Evolutionary conservation across 2,797 vertebrate genomes (phyloP).

Genomic region (Sebastes hubbsi): DNA sequence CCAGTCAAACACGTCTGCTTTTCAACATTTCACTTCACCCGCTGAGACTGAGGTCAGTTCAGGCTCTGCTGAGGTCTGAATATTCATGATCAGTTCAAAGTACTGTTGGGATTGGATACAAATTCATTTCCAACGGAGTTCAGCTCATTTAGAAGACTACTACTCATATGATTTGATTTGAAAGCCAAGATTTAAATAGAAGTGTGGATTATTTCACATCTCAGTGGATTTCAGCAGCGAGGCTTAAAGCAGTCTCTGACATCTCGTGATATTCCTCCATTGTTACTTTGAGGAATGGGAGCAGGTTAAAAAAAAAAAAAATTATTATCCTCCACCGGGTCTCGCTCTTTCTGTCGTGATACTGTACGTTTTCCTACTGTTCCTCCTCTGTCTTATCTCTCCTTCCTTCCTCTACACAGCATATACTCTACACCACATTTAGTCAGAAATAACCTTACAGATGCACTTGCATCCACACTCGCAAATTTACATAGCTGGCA

Average conservation of each 20-base stretch:
- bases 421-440: constrained; percentile 8
- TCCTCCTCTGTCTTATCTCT: constrained; percentile 8
- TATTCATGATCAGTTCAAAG: constrained; percentile 54
- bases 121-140: neutral
- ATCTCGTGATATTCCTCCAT: constrained; percentile 18
- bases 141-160: constrained; percentile 26
- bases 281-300: constrained; percentile 38
- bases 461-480: constrained; percentile 23
- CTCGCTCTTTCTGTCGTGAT: neutral
- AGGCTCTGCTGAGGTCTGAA: constrained; percentile 40
- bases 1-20: constrained; percentile 47
- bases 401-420: neutral
- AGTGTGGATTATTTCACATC: constrained; percentile 44
- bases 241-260: constrained; percentile 17
- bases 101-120: neutral
- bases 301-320: constrained; percentile 21
- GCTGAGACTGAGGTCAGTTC: constrained; percentile 43
- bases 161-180: constrained; percentile 30
- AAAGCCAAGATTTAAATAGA: constrained; percentile 41
- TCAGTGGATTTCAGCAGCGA: constrained; percentile 25
- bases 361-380: neutral
- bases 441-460: constrained; percentile 48
- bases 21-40: constrained; percentile 37
- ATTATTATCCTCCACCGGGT: constrained; percentile 39
- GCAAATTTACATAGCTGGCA: constrained; percentile 34